Evolutionary conservation across 2,888 invertebrate species (phyloP).

Genomic region (Nemoura dubitans): DNA sequence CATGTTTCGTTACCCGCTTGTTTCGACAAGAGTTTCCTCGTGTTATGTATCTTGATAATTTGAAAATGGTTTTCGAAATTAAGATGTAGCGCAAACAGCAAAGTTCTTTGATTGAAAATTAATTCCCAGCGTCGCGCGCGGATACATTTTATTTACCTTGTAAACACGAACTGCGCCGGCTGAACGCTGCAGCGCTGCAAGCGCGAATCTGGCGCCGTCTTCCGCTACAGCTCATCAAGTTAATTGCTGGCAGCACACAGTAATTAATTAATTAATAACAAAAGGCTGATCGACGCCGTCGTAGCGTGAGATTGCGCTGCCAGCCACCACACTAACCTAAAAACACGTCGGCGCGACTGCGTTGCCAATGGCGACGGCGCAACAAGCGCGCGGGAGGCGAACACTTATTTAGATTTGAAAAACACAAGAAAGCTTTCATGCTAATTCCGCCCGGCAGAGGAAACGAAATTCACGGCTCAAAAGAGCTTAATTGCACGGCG

Average conservation of each 20-base stretch:
- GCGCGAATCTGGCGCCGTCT: not conserved
- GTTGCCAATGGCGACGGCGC: not conserved
- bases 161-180: slow-evolving; percentile 1
- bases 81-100: not conserved
- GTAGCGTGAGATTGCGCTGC: not conserved
- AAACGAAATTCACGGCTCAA: slow-evolving; percentile 3
- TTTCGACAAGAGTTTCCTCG: not conserved
- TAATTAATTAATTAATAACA: not conserved
- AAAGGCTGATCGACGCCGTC: not conserved
- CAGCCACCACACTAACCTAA: no score
- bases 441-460: not conserved
- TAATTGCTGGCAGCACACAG: not conserved
- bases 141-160: not conserved
- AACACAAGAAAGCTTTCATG: slow-evolving; percentile 12
- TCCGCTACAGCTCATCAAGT: not conserved
- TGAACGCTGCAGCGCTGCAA: no score
- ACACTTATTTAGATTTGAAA: slow-evolving; percentile 12
- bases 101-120: not conserved
- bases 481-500: slow-evolving; percentile 12
- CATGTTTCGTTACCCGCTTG: no score
- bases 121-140: not conserved
- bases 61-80: not conserved
- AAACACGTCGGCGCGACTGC: not conserved
- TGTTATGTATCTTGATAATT: not conserved
- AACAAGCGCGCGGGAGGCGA: not conserved